Evolutionary conservation across 2,113 vertebrate species (phyloP).

Genomic region (Syrrhaptes paradoxus): DNA sequence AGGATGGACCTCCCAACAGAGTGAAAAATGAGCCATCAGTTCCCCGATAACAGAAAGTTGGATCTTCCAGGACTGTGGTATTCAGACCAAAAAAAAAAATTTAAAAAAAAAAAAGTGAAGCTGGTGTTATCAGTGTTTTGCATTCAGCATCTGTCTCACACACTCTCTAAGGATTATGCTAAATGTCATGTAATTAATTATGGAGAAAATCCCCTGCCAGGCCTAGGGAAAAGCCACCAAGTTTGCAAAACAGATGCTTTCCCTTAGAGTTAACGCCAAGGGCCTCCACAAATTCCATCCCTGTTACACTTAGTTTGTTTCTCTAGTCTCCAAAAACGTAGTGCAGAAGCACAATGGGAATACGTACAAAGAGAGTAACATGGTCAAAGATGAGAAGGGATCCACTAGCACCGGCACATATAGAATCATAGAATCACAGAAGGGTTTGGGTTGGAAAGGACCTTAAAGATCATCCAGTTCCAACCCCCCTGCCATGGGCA

Average conservation of each 20-base stretch:
- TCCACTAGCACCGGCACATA: not conserved
- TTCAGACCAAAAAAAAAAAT: not conserved
- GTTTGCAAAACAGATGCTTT: slow-evolving; percentile 25
- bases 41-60: slow-evolving; percentile 1
- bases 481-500: too few relatives aligned
- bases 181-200: slow-evolving; percentile 50
- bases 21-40: slow-evolving; percentile 30
- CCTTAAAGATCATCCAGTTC: too few relatives aligned
- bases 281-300: not conserved
- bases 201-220: not conserved
- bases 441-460: too few relatives aligned
- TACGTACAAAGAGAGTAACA: not conserved
- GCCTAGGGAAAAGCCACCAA: not conserved
- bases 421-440: not conserved
- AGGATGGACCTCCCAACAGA: not conserved
- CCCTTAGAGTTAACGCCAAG: not conserved
- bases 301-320: not conserved
- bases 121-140: slow-evolving; percentile 27
- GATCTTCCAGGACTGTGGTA: not conserved
- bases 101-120: not conserved
- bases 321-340: not conserved
- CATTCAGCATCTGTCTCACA: slow-evolving; percentile 53
- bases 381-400: not conserved
- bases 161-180: slow-evolving; percentile 39
- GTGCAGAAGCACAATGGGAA: not conserved